phyloP scores from a whole-genome alignment of 2,113 vertebrate species.

The Rafetus swinhoei region DNA sequence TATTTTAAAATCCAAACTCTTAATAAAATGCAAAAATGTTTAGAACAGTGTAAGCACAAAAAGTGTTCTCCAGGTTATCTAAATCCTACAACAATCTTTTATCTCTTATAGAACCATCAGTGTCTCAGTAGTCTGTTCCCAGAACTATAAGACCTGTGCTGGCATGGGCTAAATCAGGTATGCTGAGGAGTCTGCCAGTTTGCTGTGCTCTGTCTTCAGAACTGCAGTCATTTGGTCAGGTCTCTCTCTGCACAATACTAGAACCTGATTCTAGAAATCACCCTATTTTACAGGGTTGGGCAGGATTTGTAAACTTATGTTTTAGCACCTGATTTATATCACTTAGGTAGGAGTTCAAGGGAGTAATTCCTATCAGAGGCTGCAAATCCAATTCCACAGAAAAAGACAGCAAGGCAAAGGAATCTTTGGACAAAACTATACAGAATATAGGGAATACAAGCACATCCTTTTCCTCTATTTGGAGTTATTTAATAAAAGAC shows the following conservation, averaged over 20 bases:
- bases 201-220: conserved; percentile 4
- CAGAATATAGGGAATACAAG: neutral
- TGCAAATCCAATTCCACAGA: neutral
- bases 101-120: conserved; percentile 43
- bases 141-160: neutral
- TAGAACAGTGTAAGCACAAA: neutral
- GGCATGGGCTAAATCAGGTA: neutral
- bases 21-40: neutral
- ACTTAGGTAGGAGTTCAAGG: neutral
- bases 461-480: neutral
- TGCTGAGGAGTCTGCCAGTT: neutral
- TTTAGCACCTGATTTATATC: neutral
- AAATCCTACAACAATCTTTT: conserved; percentile 19
- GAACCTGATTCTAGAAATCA: neutral
- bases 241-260: neutral
- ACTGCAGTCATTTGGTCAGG: conserved; percentile 9
- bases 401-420: neutral
- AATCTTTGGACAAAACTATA: neutral
- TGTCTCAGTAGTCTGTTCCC: conserved; percentile 33
- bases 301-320: neutral
- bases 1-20: conserved; percentile 24
- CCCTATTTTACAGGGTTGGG: conserved; percentile 1
- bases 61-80: conserved; percentile 37
- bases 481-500: neutral
- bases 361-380: neutral